phyloP scores from a whole-genome alignment of 2,888 invertebrate species.

The Eupithecia insigniata region DNA sequence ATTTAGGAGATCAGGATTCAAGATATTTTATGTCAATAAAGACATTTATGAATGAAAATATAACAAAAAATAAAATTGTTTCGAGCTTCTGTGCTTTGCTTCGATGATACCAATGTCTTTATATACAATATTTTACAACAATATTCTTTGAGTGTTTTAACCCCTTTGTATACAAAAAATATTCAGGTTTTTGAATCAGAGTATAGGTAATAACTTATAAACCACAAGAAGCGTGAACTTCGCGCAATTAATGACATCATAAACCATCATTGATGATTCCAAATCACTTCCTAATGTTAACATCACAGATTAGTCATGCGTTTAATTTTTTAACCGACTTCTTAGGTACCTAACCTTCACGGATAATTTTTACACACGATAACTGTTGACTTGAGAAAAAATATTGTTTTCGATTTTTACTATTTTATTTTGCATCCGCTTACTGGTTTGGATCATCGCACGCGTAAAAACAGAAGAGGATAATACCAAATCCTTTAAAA shows the following conservation, averaged over 20 bases:
- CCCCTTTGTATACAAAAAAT: no score
- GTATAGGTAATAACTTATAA: constrained; percentile 4
- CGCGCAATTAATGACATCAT: constrained; percentile 50
- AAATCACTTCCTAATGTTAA: constrained; percentile 55
- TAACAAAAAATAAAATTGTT: no score
- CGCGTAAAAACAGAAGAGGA: constrained; percentile 6
- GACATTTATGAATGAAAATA: no score
- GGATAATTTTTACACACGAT: constrained; percentile 30
- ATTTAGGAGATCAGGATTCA: no score
- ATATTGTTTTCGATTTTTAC: constrained; percentile 13
- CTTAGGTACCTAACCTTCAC: constrained; percentile 33
- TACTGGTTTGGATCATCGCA: background rate
- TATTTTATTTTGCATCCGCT: constrained; percentile 15
- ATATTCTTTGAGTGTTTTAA: no score
- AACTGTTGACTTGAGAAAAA: constrained; percentile 20
- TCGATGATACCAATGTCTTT: no score
- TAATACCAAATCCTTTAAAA: background rate
- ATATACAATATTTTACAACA: no score
- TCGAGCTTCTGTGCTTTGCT: no score
- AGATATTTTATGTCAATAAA: no score
- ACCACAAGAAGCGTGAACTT: constrained; percentile 41
- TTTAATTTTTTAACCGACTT: constrained; percentile 51
- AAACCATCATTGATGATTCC: constrained; percentile 38
- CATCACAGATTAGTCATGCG: constrained; percentile 58
- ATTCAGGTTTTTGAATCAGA: no score